Conservation (phyloP, 2,113 vertebrate genomes). For the human (Homo sapiens) region DNA sequence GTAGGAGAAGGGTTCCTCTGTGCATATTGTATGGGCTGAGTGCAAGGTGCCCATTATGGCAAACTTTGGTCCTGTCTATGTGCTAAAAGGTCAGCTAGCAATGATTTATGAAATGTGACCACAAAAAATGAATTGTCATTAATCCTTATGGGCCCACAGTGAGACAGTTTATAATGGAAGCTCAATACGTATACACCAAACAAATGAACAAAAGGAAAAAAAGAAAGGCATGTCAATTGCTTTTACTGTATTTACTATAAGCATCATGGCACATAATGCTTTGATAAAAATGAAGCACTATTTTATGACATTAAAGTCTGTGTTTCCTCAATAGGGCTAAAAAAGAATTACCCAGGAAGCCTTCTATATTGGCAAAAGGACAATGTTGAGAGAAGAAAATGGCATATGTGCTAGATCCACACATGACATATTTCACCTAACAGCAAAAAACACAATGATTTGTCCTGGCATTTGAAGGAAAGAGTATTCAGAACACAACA, state of each 20-base stretch:
- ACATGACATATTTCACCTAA: neutral
- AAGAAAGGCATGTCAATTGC: neutral
- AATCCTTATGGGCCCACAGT: neutral
- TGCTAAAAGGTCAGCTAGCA: neutral
- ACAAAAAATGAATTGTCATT: neutral
- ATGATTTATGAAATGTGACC: slow-evolving; percentile 1
- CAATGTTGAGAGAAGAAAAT: neutral
- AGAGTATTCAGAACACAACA: neutral
- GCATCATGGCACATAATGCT: neutral
- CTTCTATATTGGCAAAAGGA: neutral
- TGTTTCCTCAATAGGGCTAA: neutral
- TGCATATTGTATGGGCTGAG: neutral
- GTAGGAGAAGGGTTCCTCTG: accelerated
- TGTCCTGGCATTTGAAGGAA: neutral
- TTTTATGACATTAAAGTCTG: neutral
- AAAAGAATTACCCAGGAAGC: neutral
- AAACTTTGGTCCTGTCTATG: neutral
- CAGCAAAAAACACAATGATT: neutral
- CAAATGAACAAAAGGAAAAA: neutral
- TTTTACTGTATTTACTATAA: neutral
- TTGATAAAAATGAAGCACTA: neutral
- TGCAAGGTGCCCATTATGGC: neutral
- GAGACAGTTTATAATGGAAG: neutral
- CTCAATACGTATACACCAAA: neutral
- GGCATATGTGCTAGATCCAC: too few species aligned